Evolutionary conservation across 2,797 vertebrate genomes (phyloP).

Genomic region (Acanthurus leucopareius): DNA sequence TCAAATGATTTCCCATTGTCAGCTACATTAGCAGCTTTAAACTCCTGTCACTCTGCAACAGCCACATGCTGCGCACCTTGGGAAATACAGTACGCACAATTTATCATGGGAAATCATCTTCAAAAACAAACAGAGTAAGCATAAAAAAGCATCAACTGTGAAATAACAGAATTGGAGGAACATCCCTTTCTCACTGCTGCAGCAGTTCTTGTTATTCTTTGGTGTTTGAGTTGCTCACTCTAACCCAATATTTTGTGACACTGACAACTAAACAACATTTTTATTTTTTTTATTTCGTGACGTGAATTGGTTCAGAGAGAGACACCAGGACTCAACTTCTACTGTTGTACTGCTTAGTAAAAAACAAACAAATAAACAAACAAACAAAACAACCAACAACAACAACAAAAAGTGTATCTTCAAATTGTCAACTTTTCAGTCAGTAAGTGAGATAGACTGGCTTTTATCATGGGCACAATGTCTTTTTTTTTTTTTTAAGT

Average conservation of each 20-base stretch:
- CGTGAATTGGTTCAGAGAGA: constrained; percentile 37
- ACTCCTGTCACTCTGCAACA: constrained; percentile 63
- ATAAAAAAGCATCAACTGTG: constrained; percentile 47
- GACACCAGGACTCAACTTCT: constrained; percentile 14
- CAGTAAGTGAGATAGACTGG: constrained; percentile 11
- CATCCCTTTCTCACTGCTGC: constrained; percentile 36
- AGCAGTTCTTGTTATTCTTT: constrained; percentile 40
- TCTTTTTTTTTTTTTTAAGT: not conserved
- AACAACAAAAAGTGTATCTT: not conserved
- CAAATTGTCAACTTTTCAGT: constrained; percentile 33
- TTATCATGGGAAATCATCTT: constrained; percentile 72
- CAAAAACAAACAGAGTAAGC: constrained; percentile 59
- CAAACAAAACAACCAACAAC: no score
- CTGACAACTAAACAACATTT: constrained; percentile 39
- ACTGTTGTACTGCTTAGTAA: constrained; percentile 15
- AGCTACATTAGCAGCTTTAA: constrained; percentile 67
- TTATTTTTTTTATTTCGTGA: constrained; percentile 46
- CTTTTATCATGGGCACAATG: constrained; percentile 19
- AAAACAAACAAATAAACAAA: not conserved
- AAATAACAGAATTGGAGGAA: constrained; percentile 52
- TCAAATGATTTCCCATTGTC: constrained; percentile 58
- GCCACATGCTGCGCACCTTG: constrained; percentile 73
- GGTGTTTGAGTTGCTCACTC: constrained; percentile 36
- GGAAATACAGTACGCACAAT: constrained; percentile 66
- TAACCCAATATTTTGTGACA: constrained; percentile 45